Evolutionary conservation across 2,797 vertebrate species (phyloP), one percentile per base, ranked within the genome.

Genomic region (Falco novaeseelandiae): DNA sequence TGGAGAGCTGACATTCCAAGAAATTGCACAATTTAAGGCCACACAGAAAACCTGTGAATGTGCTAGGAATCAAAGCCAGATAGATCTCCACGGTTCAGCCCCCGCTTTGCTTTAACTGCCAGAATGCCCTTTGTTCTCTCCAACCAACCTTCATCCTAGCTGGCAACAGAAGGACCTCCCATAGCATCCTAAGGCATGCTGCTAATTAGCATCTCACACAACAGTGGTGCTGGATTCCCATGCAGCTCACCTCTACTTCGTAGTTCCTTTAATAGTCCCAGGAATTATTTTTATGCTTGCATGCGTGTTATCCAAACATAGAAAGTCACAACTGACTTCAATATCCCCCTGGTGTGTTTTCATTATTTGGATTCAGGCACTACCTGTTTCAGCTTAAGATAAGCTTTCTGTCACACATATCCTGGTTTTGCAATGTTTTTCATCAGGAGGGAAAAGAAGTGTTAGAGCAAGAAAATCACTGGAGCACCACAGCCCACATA

Each of bases 401-500:
- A n/a, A 52, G 15, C 12, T 78, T 89, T 69, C 61, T 65, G 32
- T 27, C 27, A 55, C 12, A 25, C 13, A 9, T 32, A 26, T 42
- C 49, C 38, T 48, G 11, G 4, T 36, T 78, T 73, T 59, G 27
- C 19, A 52, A 34, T 26, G 20, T 12, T 63, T 59, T 83, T 65
- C 14, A 22, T 12, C 10, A 3, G 17, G 9, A 61, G 5, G 27
- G 20, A 26, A 54, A 77, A 49, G 23, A 86, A 66, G 49, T 1
- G 0, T 44, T 23, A 42, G 12, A 44, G 14, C 17, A 71, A 59
- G 46, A 66, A 66, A 59, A 10, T 14, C 34, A 51, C 18, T 38
- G 10, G 32, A 61, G 19, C 1, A 1, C 29, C 30, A 42, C 23
- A 49, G 46, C 12, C 44, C 20, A 26, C 2, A 1, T 19, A 16